Evolutionary conservation across 2,797 vertebrate genomes (phyloP).

Genomic region (Diplodus puntazzo): DNA sequence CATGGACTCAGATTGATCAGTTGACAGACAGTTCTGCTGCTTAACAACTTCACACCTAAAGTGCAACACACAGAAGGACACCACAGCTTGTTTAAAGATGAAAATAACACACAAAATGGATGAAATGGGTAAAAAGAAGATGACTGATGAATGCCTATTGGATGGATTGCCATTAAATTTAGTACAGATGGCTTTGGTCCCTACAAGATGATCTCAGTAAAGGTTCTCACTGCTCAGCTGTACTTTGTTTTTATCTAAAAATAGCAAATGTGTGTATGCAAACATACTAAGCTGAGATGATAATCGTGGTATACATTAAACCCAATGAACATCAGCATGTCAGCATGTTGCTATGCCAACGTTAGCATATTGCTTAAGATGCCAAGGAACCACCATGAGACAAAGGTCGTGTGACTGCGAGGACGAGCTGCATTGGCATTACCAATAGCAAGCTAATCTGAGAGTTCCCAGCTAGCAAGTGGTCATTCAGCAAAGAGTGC

Average conservation of each 20-base stretch:
- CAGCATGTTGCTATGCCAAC: too few species aligned
- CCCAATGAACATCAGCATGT: too few species aligned
- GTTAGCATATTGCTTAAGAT: not conserved
- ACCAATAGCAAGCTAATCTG: not conserved
- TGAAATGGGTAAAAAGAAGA: not conserved
- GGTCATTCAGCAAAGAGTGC: not conserved
- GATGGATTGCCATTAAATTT: too few species aligned
- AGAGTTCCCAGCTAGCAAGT: not conserved
- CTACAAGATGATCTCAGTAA: too few species aligned
- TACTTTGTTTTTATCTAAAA: too few species aligned
- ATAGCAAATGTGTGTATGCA: too few species aligned
- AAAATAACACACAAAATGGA: not conserved
- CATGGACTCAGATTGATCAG: not conserved
- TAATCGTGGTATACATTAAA: too few species aligned
- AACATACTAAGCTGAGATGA: too few species aligned
- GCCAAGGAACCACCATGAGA: not conserved
- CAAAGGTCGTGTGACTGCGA: not conserved
- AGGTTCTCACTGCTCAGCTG: too few species aligned
- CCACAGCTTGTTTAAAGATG: not conserved
- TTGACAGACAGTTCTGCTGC: not conserved
- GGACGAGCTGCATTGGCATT: not conserved
- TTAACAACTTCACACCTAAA: not conserved
- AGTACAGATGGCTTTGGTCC: too few species aligned
- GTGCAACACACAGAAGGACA: not conserved
- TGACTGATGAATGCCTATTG: not conserved